A percentile compares a stretch with the other conserved stretches of the same genome.
These are phyloP conservation scores for Diadumene lineata DNA, from an alignment of 92 coral and sea anemone species.

Conservation along the genomic window DNA sequence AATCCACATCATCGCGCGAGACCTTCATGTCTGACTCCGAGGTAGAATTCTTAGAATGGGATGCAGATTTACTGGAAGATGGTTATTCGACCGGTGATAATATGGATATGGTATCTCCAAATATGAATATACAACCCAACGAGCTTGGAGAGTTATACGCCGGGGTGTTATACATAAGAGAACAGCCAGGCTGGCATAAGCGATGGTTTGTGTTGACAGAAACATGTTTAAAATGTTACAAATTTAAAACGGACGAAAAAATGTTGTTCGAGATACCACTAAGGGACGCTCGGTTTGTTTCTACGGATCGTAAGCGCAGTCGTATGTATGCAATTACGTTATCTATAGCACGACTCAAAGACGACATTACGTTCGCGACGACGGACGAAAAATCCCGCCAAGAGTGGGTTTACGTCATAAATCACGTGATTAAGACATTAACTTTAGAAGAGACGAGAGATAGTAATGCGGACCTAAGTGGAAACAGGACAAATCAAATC, in stretches of 20 bases:
- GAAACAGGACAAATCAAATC: neutral
- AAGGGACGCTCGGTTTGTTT: constrained; percentile 62
- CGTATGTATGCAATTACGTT: constrained; percentile 76
- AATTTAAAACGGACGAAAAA: constrained; percentile 68
- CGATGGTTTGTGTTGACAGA: constrained; percentile 74
- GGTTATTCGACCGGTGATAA: constrained; percentile 85
- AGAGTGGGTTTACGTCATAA: constrained; percentile 73
- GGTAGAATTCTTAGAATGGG: constrained; percentile 61
- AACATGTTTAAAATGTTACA: constrained; percentile 72
- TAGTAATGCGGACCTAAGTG: constrained; percentile 22
- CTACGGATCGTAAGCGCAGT: constrained; percentile 75
- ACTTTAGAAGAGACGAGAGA: constrained; percentile 32
- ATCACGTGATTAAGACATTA: constrained; percentile 66
- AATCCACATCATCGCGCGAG: constrained; percentile 54
- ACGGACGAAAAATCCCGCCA: constrained; percentile 70
- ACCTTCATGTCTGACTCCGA: constrained; percentile 74
- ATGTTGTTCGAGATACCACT: constrained; percentile 85
- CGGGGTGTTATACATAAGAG: constrained; percentile 73
- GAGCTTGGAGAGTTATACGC: constrained; percentile 69
- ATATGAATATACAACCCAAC: constrained; percentile 64
- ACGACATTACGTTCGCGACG: constrained; percentile 73
- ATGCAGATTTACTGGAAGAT: constrained; percentile 60
- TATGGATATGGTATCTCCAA: constrained; percentile 64
- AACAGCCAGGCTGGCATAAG: constrained; percentile 88
- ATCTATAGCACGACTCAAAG: constrained; percentile 76